A percentile compares a stretch with the other conserved stretches of the same genome.
These are phyloP conservation scores for Simalia tracyae DNA, from an alignment of 2,797 vertebrate genomes.

Conservation along the genomic window DNA sequence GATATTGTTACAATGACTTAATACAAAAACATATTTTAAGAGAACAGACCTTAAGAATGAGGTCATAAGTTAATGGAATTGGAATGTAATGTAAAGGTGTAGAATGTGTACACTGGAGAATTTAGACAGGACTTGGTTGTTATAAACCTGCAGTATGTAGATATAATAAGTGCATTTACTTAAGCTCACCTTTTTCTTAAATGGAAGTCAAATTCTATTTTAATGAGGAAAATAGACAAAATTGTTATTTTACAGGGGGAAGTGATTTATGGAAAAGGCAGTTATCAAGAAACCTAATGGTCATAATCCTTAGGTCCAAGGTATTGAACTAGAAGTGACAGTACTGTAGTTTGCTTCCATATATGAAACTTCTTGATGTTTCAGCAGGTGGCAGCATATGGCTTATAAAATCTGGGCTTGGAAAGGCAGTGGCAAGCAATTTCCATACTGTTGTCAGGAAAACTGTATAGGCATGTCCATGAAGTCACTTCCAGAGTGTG, in stretches of 20 bases:
- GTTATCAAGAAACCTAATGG: background rate
- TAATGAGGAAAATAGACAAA: background rate
- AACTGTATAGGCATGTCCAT: background rate
- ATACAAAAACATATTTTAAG: slow-evolving; percentile 37
- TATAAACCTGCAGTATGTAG: rapidly evolving
- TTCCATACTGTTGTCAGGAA: background rate
- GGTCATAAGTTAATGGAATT: slow-evolving; percentile 6
- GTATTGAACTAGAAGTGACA: no score
- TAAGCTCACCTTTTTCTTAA: background rate
- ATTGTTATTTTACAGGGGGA: background rate
- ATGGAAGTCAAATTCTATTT: background rate
- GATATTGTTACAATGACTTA: slow-evolving; percentile 21
- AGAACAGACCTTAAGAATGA: slow-evolving; percentile 11
- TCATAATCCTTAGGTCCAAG: background rate
- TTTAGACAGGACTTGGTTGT: background rate
- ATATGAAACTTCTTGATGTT: background rate
- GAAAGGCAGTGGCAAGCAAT: background rate
- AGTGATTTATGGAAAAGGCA: no score
- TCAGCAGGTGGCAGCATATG: background rate
- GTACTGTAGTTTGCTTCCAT: background rate
- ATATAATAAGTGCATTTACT: background rate
- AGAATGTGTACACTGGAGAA: background rate
- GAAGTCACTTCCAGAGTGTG: background rate
- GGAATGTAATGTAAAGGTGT: background rate
- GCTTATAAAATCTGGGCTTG: background rate